Conservation (phyloP, 2,888 invertebrate genomes). For the Lasioglossum vierecki region DNA sequence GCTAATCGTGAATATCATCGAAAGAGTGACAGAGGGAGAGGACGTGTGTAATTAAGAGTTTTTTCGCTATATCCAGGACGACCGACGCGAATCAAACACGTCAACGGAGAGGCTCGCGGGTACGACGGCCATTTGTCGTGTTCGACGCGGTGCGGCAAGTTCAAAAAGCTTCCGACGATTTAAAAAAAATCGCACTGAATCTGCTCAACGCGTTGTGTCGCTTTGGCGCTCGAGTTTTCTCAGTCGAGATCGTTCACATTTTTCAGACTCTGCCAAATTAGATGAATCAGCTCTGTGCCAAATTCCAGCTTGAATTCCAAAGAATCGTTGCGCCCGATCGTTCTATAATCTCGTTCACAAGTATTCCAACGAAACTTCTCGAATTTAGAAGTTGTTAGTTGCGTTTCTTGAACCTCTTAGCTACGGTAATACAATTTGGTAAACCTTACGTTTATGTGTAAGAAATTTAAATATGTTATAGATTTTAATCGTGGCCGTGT, state of each 20-base stretch:
- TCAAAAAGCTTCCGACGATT: neutral
- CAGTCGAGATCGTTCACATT: neutral
- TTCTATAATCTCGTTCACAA: neutral
- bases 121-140: conserved; percentile 38
- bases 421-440: too few relatives aligned
- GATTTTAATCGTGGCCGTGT: neutral
- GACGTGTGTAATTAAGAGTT: conserved; percentile 32
- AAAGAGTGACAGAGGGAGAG: conserved; percentile 36
- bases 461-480: too few relatives aligned
- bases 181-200: neutral
- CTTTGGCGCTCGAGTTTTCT: neutral
- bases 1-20: conserved; percentile 47
- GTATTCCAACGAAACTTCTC: neutral
- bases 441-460: too few relatives aligned
- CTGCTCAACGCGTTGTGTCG: neutral
- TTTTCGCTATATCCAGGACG: neutral
- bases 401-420: too few relatives aligned
- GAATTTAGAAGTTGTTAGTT: neutral
- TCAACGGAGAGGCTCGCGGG: conserved; percentile 32
- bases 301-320: neutral
- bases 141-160: neutral
- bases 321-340: neutral
- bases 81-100: neutral
- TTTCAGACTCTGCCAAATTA: neutral
- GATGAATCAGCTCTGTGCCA: neutral